These are phyloP conservation scores for Acanthis flammea DNA, from an alignment of 2,797 vertebrate genomes.

Conservation along the genomic window DNA sequence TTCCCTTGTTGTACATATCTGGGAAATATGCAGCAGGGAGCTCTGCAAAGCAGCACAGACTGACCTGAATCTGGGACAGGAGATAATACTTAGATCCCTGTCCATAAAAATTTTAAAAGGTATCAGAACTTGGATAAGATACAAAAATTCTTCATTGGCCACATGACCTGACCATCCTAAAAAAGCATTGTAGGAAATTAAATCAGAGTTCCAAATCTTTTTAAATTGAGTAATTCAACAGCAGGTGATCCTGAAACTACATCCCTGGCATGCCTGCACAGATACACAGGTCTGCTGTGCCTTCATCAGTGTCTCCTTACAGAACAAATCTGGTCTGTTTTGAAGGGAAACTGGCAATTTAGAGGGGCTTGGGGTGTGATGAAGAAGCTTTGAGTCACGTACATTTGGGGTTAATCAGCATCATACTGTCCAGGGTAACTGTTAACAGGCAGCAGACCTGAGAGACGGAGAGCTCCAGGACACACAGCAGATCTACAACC, in stretches of 20 bases:
- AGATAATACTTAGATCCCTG: neutral
- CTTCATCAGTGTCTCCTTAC: neutral
- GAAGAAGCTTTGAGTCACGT: neutral
- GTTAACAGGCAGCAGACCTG: neutral
- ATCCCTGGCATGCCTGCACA: neutral
- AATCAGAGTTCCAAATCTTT: neutral
- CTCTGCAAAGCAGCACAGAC: neutral
- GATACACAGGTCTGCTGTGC: neutral
- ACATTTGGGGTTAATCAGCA: neutral
- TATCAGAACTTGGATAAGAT: neutral
- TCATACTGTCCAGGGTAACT: neutral
- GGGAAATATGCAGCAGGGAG: neutral
- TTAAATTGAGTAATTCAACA: neutral
- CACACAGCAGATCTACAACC: accelerated
- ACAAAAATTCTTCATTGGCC: neutral
- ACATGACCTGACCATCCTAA: neutral
- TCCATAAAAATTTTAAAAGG: neutral
- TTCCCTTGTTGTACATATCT: neutral
- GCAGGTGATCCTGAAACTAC: neutral
- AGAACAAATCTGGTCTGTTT: neutral
- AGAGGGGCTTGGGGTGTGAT: neutral
- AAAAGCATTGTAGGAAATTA: neutral
- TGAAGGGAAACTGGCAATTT: neutral
- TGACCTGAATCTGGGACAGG: neutral
- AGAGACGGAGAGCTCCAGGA: neutral